A percentile compares a stretch with the other conserved stretches of the same genome.
phyloP scores from a whole-genome alignment of 2,888 invertebrate species.

The Zaprionus lineosus region DNA sequence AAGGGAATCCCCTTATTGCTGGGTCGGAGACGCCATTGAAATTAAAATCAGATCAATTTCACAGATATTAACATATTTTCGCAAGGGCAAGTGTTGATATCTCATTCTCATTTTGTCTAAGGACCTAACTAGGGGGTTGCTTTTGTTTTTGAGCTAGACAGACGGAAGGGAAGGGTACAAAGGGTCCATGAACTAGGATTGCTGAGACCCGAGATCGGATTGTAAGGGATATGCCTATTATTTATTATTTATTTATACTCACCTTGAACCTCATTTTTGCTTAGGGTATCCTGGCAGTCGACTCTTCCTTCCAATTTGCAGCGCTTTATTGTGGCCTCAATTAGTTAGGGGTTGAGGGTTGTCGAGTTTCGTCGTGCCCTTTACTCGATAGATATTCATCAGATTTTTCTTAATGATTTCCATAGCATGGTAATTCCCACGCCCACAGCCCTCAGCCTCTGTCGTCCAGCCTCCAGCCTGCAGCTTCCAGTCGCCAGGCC shows the following conservation, averaged over 20 bases:
- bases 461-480: constrained; percentile 12
- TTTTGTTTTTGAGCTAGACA: constrained; percentile 28
- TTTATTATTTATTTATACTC: too few species aligned
- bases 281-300: constrained; percentile 12
- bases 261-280: not conserved
- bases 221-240: too few species aligned
- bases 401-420: constrained; percentile 32
- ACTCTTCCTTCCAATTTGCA: too few species aligned
- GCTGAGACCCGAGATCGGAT: too few species aligned
- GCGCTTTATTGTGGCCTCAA: constrained; percentile 13
- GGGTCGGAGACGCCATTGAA: constrained; percentile 49
- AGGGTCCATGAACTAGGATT: too few species aligned
- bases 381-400: constrained; percentile 29
- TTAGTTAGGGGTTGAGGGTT: constrained; percentile 45
- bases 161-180: constrained; percentile 5
- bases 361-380: constrained; percentile 18
- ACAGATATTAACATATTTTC: constrained; percentile 69
- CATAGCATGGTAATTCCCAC: constrained; percentile 40
- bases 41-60: constrained; percentile 78
- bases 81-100: constrained; percentile 59
- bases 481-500: not conserved
- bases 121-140: constrained; percentile 50
- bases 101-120: constrained; percentile 28
- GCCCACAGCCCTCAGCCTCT: constrained; percentile 17
- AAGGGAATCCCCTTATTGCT: constrained; percentile 56